Evolutionary conservation across 2,113 vertebrate genomes (phyloP).

Genomic region (Corynorhinus townsendii): DNA sequence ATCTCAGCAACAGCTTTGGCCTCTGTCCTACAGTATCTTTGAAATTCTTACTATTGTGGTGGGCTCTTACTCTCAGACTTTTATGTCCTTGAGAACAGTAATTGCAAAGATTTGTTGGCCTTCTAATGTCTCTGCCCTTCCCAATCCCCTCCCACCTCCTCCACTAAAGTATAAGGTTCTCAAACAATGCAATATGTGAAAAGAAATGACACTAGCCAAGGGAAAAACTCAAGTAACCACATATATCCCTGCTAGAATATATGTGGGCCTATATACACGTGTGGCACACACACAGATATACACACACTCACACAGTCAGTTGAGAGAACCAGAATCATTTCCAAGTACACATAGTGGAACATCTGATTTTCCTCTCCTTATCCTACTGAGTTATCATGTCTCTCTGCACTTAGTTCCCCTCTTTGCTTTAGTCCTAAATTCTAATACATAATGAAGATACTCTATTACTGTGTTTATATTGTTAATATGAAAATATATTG

Average conservation of each 20-base stretch:
- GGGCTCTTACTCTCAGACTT: neutral
- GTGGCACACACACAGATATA: neutral
- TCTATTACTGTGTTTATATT: neutral
- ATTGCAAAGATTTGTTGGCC: neutral
- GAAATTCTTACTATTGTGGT: neutral
- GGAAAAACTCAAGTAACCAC: neutral
- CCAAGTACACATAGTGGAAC: neutral
- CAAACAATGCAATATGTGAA: neutral
- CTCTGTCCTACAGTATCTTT: neutral
- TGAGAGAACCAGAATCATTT: neutral
- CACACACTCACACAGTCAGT: neutral
- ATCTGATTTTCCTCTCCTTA: neutral
- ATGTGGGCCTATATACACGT: fast-evolving
- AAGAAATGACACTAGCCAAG: neutral
- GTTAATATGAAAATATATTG: neutral
- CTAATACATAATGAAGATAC: neutral
- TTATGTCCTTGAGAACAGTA: neutral
- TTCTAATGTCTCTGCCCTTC: neutral
- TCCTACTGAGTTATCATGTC: neutral
- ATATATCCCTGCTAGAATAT: neutral
- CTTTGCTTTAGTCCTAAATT: neutral
- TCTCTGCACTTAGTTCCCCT: neutral
- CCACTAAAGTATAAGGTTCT: neutral
- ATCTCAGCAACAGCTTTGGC: neutral
- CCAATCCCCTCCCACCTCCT: neutral